Evolutionary conservation across 2,888 invertebrate genomes (phyloP).

Genomic region (Watsonalla binaria): DNA sequence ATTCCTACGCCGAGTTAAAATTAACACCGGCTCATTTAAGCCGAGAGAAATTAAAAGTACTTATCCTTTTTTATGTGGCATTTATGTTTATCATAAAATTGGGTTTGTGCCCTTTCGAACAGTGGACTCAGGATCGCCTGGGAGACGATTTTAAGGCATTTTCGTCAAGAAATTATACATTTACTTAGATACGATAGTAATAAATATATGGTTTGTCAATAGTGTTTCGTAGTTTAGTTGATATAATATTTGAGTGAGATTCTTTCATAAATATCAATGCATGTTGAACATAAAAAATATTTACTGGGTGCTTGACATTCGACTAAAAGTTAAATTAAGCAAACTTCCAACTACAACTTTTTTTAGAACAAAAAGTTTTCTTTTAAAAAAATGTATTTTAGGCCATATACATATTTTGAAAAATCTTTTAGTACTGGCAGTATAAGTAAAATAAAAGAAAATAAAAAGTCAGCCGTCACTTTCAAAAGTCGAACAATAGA

Average conservation of each 20-base stretch:
- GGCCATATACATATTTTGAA: too few relatives aligned
- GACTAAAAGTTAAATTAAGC: too few relatives aligned
- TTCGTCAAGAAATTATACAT: slow-evolving; percentile 20
- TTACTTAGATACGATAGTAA: slow-evolving; percentile 22
- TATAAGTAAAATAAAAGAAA: slow-evolving; percentile 10
- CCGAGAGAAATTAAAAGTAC: slow-evolving; percentile 70
- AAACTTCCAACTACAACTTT: too few relatives aligned
- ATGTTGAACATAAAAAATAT: slow-evolving; percentile 8
- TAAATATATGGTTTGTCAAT: slow-evolving; percentile 7
- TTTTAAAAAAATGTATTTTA: too few relatives aligned
- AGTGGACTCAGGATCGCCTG: slow-evolving; percentile 42
- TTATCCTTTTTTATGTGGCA: slow-evolving; percentile 76
- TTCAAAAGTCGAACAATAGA: slow-evolving; percentile 39
- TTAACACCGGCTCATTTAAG: slow-evolving; percentile 73
- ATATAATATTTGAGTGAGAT: slow-evolving; percentile 1
- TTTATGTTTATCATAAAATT: slow-evolving; percentile 70
- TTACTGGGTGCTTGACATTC: too few relatives aligned
- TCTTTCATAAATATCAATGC: too few relatives aligned
- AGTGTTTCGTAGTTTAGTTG: slow-evolving; percentile 2
- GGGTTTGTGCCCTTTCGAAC: slow-evolving; percentile 58
- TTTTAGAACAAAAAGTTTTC: too few relatives aligned
- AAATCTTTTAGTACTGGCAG: too few relatives aligned
- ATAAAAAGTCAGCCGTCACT: slow-evolving; percentile 17
- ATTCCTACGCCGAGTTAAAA: slow-evolving; percentile 56
- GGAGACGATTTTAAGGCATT: slow-evolving; percentile 24